These are phyloP conservation scores for Eledone cirrhosa DNA, from an alignment of 2,888 invertebrate species.

Conservation along the genomic window DNA sequence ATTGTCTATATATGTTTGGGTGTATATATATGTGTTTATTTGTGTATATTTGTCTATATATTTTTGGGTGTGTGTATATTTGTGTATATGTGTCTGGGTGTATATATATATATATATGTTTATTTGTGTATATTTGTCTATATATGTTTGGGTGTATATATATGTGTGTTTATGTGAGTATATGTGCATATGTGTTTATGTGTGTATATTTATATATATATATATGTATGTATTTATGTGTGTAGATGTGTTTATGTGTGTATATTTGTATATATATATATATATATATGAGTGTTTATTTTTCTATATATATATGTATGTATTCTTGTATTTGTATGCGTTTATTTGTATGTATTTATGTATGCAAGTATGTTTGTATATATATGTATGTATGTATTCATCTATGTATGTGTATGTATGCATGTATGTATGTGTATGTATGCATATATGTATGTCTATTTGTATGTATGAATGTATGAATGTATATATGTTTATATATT, in stretches of 20 bases:
- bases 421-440: background rate
- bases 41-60: background rate
- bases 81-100: background rate
- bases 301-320: background rate
- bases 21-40: background rate
- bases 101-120: background rate
- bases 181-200: background rate
- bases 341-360: background rate
- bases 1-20: background rate
- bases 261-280: background rate
- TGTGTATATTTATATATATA: background rate
- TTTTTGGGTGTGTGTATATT: background rate
- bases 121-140: background rate
- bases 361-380: background rate
- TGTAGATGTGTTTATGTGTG: background rate
- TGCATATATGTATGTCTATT: background rate
- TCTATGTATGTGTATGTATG: background rate
- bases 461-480: background rate
- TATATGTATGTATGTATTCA: background rate
- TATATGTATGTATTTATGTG: background rate
- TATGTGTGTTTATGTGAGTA: background rate
- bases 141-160: background rate
- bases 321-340: background rate
- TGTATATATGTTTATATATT: background rate
- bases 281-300: background rate